Conservation (phyloP, 2,113 vertebrate species). For the Origma solitaria region DNA sequence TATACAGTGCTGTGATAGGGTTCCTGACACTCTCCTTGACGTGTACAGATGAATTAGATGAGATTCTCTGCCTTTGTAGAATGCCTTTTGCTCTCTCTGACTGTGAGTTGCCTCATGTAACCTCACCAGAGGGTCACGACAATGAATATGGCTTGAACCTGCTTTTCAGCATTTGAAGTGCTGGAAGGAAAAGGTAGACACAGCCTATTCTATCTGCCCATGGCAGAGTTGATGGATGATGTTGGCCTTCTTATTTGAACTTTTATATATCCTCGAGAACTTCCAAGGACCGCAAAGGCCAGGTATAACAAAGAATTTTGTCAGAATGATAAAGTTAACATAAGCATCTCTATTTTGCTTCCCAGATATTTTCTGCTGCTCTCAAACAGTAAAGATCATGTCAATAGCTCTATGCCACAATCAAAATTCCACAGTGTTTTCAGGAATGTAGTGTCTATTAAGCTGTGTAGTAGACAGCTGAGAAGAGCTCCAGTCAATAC, state of each 20-base stretch:
- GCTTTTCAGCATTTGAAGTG: not conserved
- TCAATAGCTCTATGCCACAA: not conserved
- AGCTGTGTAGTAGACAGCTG: not conserved
- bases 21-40: not conserved
- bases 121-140: not conserved
- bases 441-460: not conserved
- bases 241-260: not conserved
- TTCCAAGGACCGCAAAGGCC: not conserved
- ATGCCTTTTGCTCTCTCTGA: not conserved
- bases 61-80: not conserved
- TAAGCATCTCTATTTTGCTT: slow-evolving; percentile 3
- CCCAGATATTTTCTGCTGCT: not conserved
- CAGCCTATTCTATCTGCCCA: not conserved
- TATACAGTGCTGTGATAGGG: not conserved
- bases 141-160: not conserved
- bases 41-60: not conserved
- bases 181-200: not conserved
- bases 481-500: slow-evolving; percentile 25
- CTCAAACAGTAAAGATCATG: slow-evolving; percentile 10
- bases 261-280: not conserved
- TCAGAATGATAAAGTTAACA: not conserved
- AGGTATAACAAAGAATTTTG: not conserved
- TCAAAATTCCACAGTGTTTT: not conserved
- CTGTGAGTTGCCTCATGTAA: not conserved
- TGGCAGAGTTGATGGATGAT: not conserved